Evolutionary conservation across 1,140 invertebrate species (phyloP).

Genomic region (Holotrichia oblita): DNA sequence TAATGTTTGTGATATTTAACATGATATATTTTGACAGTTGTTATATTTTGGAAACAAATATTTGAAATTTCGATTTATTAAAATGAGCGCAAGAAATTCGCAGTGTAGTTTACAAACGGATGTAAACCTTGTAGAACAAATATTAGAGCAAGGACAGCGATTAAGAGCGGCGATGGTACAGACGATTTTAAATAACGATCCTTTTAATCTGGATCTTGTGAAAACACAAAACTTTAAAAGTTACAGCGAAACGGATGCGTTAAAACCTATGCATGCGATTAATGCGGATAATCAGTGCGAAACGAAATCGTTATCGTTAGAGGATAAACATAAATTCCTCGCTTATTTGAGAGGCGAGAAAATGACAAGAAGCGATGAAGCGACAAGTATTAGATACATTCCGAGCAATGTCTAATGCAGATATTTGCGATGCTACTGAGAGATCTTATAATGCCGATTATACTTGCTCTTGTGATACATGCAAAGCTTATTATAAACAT

Average conservation of each 20-base stretch:
- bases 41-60: background rate
- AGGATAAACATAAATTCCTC: slow-evolving; percentile 47
- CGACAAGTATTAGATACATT: slow-evolving; percentile 57
- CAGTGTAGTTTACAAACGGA: slow-evolving; percentile 28
- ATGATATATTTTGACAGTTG: slow-evolving; percentile 19
- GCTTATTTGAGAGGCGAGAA: slow-evolving; percentile 55
- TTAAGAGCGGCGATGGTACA: slow-evolving; percentile 56
- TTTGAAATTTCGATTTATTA: background rate
- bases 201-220: slow-evolving; percentile 51
- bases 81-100: slow-evolving; percentile 22
- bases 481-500: slow-evolving; percentile 50
- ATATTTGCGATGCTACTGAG: slow-evolving; percentile 52
- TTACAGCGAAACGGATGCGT: background rate
- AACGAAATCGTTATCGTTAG: slow-evolving; percentile 38
- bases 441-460: slow-evolving; percentile 45
- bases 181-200: slow-evolving; percentile 57
- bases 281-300: slow-evolving; percentile 42
- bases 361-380: slow-evolving; percentile 55
- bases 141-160: slow-evolving; percentile 56
- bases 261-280: background rate
- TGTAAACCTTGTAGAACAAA: slow-evolving; percentile 53
- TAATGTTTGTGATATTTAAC: slow-evolving; percentile 17
- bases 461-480: slow-evolving; percentile 49
- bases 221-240: slow-evolving; percentile 35
- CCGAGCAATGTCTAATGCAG: slow-evolving; percentile 55